Conservation (phyloP, 2,797 vertebrate genomes). For the Hirundo rustica region DNA sequence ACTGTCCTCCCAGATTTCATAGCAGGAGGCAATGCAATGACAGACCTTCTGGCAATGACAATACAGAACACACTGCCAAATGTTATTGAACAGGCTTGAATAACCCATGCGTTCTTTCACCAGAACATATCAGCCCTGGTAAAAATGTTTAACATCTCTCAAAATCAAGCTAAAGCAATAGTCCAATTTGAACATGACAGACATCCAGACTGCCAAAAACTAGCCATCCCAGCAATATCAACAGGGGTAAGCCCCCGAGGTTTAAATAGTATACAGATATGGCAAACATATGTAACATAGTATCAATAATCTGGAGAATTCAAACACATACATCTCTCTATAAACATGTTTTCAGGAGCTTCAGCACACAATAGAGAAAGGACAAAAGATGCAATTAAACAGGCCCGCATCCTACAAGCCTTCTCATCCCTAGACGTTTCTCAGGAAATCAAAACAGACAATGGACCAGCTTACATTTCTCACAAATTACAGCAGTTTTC, state of each 20-base stretch:
- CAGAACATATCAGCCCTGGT: background rate
- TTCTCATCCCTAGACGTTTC: no score
- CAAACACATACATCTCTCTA: background rate
- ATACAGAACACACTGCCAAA: background rate
- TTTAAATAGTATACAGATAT: background rate
- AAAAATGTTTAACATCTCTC: background rate
- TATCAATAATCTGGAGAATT: background rate
- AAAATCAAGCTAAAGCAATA: background rate
- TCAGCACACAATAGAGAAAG: no score
- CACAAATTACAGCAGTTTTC: no score
- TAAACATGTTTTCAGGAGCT: background rate
- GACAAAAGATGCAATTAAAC: no score
- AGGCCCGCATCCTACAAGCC: no score
- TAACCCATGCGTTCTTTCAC: background rate
- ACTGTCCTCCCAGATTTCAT: background rate
- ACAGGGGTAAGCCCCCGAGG: background rate
- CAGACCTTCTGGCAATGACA: background rate
- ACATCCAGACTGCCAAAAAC: background rate
- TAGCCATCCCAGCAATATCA: background rate
- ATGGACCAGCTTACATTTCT: no score
- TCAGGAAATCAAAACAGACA: no score
- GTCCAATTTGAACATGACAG: no score
- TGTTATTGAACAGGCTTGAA: background rate
- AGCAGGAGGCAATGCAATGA: background rate
- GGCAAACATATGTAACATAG: background rate